Percentiles rank a stretch among this genome's conserved stretches.
Evolutionary conservation across 2,888 invertebrate genomes (phyloP).

Genomic region (Xanthorhoe designata): DNA sequence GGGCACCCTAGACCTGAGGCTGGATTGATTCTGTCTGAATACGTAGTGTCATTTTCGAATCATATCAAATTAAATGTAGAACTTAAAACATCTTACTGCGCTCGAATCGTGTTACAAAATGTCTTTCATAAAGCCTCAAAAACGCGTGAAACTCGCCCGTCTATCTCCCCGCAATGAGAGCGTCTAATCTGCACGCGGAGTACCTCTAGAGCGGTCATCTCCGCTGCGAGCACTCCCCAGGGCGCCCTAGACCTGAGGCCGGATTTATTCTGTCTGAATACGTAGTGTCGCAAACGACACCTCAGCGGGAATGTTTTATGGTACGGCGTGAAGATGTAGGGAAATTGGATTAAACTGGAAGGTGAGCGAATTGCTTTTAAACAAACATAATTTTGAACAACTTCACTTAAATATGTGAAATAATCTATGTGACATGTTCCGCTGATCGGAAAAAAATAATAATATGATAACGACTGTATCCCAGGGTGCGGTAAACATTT

Average conservation of each 20-base stretch:
- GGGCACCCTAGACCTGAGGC: constrained; percentile 76
- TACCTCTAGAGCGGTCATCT: constrained; percentile 81
- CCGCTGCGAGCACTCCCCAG: constrained; percentile 79
- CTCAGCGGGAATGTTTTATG: constrained; percentile 76
- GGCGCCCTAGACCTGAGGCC: constrained; percentile 75
- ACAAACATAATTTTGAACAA: not conserved
- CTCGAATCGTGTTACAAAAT: too few relatives aligned
- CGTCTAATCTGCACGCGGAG: constrained; percentile 78
- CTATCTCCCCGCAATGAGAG: constrained; percentile 60
- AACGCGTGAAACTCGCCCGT: constrained; percentile 55
- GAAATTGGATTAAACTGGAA: constrained; percentile 69
- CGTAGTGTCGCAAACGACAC: constrained; percentile 70
- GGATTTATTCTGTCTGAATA: constrained; percentile 81
- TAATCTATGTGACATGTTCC: too few relatives aligned
- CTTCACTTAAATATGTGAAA: too few relatives aligned
- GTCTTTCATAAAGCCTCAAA: constrained; percentile 10
- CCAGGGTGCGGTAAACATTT: too few relatives aligned
- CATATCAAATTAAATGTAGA: too few relatives aligned
- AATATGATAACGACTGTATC: too few relatives aligned
- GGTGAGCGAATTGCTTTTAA: constrained; percentile 30
- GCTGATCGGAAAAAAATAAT: too few relatives aligned
- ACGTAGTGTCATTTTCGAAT: constrained; percentile 51
- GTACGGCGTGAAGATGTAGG: constrained; percentile 56
- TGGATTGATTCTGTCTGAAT: constrained; percentile 81
- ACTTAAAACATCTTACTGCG: too few relatives aligned